A percentile compares a stretch with the other conserved stretches of the same genome.
phyloP scores from a whole-genome alignment of 1,140 invertebrate genomes.

The Drosophila orena region DNA sequence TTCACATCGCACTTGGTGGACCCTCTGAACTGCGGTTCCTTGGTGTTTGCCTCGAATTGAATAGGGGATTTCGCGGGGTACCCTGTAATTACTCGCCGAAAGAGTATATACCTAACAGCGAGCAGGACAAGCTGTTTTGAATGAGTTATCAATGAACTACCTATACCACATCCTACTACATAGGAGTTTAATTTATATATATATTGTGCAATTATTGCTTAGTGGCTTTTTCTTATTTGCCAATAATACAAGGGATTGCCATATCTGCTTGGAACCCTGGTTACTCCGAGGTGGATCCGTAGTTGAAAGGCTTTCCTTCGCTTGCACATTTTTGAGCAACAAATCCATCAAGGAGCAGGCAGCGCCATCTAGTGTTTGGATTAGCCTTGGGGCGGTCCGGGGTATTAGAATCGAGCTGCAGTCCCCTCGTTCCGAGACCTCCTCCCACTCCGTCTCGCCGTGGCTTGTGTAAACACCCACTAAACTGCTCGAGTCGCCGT shows the following conservation, averaged over 20 bases:
- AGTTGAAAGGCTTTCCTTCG: neutral
- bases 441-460: neutral
- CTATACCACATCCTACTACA: no score
- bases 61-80: slow-evolving; percentile 28
- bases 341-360: slow-evolving; percentile 76
- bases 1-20: slow-evolving; percentile 47
- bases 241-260: no score
- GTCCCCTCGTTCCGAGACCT: neutral
- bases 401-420: slow-evolving; percentile 67
- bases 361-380: slow-evolving; percentile 64
- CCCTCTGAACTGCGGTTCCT: slow-evolving; percentile 22
- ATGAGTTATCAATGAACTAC: no score
- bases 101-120: neutral
- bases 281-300: neutral
- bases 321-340: slow-evolving; percentile 35
- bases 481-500: slow-evolving; percentile 54
- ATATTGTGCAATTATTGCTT: no score
- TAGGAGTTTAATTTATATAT: neutral
- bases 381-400: slow-evolving; percentile 34
- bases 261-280: no score
- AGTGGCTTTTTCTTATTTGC: no score
- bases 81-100: neutral
- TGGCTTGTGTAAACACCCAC: slow-evolving; percentile 81
- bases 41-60: slow-evolving; percentile 52
- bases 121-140: no score